Conservation (phyloP, 1,140 invertebrate genomes). For the Lycorma delicatula region DNA sequence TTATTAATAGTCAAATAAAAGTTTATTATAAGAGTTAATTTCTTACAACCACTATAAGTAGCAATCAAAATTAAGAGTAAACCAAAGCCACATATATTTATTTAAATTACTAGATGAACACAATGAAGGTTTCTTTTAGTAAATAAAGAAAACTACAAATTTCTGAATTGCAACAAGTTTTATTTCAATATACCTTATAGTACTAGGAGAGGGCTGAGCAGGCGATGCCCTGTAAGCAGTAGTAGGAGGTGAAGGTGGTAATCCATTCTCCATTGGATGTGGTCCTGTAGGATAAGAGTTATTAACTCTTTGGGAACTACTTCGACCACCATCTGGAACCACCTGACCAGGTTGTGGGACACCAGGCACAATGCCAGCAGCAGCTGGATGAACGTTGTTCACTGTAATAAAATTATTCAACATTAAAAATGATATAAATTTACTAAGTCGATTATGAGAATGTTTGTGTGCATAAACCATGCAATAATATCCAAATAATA, state of each 20-base stretch:
- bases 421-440: background rate
- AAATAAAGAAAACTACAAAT: background rate
- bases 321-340: background rate
- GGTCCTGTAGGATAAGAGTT: background rate
- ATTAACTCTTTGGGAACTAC: background rate
- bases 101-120: background rate
- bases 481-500: background rate
- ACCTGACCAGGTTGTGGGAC: background rate
- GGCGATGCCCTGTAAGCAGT: background rate
- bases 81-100: background rate
- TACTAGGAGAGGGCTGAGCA: background rate
- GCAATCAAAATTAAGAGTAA: too few relatives aligned
- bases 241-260: background rate
- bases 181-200: background rate
- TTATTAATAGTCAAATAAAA: background rate
- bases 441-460: background rate
- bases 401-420: background rate
- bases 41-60: too few relatives aligned
- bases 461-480: background rate
- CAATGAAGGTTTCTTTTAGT: background rate
- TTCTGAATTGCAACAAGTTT: background rate
- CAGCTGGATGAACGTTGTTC: background rate
- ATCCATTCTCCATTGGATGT: constrained; percentile 1
- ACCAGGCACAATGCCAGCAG: background rate
- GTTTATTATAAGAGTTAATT: background rate